Conservation (phyloP, 1,140 invertebrate genomes). For the Gerris buenoi region DNA sequence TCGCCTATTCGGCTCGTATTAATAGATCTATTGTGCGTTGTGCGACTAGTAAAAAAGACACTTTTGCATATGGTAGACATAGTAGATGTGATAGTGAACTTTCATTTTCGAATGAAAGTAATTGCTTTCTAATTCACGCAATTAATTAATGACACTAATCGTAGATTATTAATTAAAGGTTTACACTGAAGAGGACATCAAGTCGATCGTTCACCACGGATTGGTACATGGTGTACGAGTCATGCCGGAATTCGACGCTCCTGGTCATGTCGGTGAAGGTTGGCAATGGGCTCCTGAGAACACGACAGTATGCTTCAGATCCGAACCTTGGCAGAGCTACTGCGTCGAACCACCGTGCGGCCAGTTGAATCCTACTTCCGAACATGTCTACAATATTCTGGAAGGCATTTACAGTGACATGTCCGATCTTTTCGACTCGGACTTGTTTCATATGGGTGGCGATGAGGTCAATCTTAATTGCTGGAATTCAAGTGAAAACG, state of each 20-base stretch:
- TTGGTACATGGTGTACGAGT: conserved; percentile 56
- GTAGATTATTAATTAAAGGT: conserved; percentile 35
- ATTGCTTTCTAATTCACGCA: too few relatives aligned
- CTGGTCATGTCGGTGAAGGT: conserved; percentile 74
- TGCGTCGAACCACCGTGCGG: conserved; percentile 79
- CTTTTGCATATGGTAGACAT: too few relatives aligned
- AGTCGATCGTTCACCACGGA: conserved; percentile 52
- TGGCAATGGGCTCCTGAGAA: conserved; percentile 54
- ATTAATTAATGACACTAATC: too few relatives aligned
- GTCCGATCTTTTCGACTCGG: conserved; percentile 54
- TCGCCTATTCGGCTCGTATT: too few relatives aligned
- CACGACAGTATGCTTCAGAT: conserved; percentile 42
- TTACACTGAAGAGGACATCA: conserved; percentile 53
- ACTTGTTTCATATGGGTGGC: conserved; percentile 78
- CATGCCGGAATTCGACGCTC: conserved; percentile 72
- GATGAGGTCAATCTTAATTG: conserved; percentile 58
- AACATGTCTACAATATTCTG: conserved; percentile 54
- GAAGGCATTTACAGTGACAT: conserved; percentile 53
- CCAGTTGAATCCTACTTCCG: conserved; percentile 61
- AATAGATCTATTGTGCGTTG: too few relatives aligned
- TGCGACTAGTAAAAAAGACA: too few relatives aligned
- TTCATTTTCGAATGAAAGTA: too few relatives aligned
- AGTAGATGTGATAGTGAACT: too few relatives aligned
- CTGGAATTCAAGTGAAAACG: conserved; percentile 49
- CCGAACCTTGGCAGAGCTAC: conserved; percentile 56